Percentiles rank a stretch among this genome's conserved stretches.
These are phyloP conservation scores for Sparidentex hasta DNA, from an alignment of 2,797 vertebrate genomes.

Conservation along the genomic window DNA sequence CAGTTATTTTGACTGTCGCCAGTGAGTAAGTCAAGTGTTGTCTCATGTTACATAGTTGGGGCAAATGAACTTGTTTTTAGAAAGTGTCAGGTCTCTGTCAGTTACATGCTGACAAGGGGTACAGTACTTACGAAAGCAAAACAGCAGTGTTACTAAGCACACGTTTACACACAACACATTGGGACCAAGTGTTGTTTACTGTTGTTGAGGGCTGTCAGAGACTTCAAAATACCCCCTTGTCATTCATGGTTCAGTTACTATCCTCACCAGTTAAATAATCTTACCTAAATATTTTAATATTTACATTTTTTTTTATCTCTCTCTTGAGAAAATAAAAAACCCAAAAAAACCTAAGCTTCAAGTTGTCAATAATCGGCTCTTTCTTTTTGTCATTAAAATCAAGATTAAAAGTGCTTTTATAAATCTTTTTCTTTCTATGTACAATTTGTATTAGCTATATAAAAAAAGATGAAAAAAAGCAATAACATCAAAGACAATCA, in stretches of 20 bases:
- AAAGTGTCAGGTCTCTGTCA: constrained; percentile 74
- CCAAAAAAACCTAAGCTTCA: constrained; percentile 85
- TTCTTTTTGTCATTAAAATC: constrained; percentile 94
- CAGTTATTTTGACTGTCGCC: constrained; percentile 14
- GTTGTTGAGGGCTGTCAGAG: constrained; percentile 78
- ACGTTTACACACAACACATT: constrained; percentile 81
- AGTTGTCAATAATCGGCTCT: constrained; percentile 91
- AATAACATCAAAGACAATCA: constrained; percentile 86
- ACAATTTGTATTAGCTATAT: constrained; percentile 92
- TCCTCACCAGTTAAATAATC: constrained; percentile 90
- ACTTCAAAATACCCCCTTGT: constrained; percentile 81
- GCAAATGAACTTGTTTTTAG: constrained; percentile 39
- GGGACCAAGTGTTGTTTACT: constrained; percentile 73
- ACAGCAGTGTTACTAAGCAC: constrained; percentile 85
- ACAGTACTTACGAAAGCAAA: constrained; percentile 85
- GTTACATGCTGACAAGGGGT: constrained; percentile 78
- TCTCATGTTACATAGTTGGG: constrained; percentile 31
- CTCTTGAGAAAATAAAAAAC: constrained; percentile 84
- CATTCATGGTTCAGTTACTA: constrained; percentile 85
- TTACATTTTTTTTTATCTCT: constrained; percentile 89
- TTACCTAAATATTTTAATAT: constrained; percentile 92
- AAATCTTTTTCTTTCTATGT: constrained; percentile 98
- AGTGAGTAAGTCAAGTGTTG: constrained; percentile 26
- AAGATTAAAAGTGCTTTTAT: constrained; percentile 99
- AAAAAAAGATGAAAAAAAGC: constrained; percentile 76